A percentile compares a stretch with the other conserved stretches of the same genome.
These are phyloP conservation scores for Epinephelus moara DNA, from an alignment of 2,113 vertebrate species.

Conservation along the genomic window DNA sequence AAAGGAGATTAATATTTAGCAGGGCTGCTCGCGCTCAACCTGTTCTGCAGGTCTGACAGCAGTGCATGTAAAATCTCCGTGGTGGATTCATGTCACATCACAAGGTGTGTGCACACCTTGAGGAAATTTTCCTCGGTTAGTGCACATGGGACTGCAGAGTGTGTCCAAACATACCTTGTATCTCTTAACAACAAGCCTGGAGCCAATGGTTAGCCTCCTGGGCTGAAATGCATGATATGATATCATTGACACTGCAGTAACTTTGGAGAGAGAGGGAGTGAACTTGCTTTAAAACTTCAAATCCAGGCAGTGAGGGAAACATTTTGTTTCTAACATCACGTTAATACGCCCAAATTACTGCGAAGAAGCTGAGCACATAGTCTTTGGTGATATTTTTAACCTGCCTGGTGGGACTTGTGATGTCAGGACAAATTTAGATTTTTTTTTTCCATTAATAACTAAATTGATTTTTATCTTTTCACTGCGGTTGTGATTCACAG, in stretches of 20 bases:
- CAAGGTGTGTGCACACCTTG: slow-evolving; percentile 55
- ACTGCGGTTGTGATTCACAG: neutral
- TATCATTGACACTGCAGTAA: slow-evolving; percentile 32
- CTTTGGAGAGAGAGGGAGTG: slow-evolving; percentile 12
- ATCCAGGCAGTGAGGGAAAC: neutral
- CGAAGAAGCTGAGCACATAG: neutral
- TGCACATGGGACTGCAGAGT: slow-evolving; percentile 44
- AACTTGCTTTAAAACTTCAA: slow-evolving; percentile 22
- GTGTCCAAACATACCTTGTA: slow-evolving; percentile 63
- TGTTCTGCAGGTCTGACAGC: slow-evolving; percentile 7
- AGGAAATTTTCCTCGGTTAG: slow-evolving; percentile 39
- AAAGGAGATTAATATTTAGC: slow-evolving; percentile 56
- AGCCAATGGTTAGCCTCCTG: slow-evolving; percentile 14
- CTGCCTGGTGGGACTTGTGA: neutral
- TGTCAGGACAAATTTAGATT: neutral
- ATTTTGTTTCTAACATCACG: neutral
- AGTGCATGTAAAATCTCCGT: slow-evolving; percentile 35
- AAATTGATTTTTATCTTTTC: neutral
- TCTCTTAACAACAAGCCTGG: slow-evolving; percentile 54
- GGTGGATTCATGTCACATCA: slow-evolving; percentile 64
- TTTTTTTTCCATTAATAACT: neutral
- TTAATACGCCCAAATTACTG: neutral
- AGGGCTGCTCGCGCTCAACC: neutral
- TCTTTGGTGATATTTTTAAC: slow-evolving; percentile 6
- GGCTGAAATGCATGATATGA: slow-evolving; percentile 39